phyloP scores from a whole-genome alignment of 1,140 invertebrate species.

The Drosophila murphyi region DNA sequence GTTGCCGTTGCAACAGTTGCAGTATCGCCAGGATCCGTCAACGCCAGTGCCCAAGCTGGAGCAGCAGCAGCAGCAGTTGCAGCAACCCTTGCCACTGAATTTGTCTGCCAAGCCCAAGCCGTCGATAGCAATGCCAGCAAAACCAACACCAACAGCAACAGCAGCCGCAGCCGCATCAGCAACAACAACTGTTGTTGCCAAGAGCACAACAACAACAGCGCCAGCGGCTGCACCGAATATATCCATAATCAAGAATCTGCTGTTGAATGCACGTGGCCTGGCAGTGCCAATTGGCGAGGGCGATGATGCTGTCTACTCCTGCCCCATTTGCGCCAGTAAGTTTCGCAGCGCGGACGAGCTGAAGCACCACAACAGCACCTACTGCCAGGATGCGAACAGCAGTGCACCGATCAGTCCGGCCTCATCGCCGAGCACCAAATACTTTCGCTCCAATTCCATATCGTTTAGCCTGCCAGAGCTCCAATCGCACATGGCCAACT shows the following conservation, averaged over 20 bases:
- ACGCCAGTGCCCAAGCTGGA: conserved; percentile 59
- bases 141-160: conserved; percentile 1
- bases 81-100: conserved; percentile 38
- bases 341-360: conserved; percentile 89
- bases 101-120: conserved; percentile 54
- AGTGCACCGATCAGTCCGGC: conserved; percentile 81
- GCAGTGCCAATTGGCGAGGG: conserved; percentile 85
- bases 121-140: not conserved
- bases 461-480: conserved; percentile 86
- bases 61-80: conserved; percentile 19
- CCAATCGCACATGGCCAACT: conserved; percentile 83
- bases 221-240: conserved; percentile 85
- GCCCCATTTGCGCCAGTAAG: conserved; percentile 87
- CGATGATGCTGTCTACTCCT: conserved; percentile 86
- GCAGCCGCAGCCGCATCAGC: not conserved
- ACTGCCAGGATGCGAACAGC: conserved; percentile 86
- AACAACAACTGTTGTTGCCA: conserved; percentile 13
- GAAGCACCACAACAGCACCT: conserved; percentile 88
- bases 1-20: conserved; percentile 38
- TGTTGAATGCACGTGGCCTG: conserved; percentile 88
- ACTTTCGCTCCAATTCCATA: conserved; percentile 85
- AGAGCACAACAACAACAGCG: conserved; percentile 16
- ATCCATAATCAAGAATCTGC: conserved; percentile 93
- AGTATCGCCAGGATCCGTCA: conserved; percentile 67
- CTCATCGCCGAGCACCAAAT: conserved; percentile 69